Evolutionary conservation across 2,797 vertebrate genomes (phyloP).

Genomic region (Danio tinwini): DNA sequence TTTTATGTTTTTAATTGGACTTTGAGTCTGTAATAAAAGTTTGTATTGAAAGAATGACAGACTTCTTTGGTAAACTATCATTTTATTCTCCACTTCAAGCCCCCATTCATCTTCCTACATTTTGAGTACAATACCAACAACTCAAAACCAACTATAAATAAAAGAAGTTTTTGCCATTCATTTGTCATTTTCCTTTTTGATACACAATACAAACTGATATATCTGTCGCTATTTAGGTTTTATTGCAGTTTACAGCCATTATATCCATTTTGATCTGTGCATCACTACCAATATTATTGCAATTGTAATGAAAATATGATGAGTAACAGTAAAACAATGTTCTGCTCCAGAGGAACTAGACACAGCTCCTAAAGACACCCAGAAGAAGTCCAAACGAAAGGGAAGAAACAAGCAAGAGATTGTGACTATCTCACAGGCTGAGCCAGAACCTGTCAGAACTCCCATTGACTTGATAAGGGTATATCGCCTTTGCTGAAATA

Average conservation of each 20-base stretch:
- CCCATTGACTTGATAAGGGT: slow-evolving; percentile 95
- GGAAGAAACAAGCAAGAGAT: slow-evolving; percentile 91
- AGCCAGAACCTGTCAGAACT: slow-evolving; percentile 87
- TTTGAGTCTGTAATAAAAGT: too few relatives aligned
- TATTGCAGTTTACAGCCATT: too few relatives aligned
- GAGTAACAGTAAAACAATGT: not conserved
- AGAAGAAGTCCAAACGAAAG: slow-evolving; percentile 89
- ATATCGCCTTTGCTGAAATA: slow-evolving; percentile 22
- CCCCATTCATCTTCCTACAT: not conserved
- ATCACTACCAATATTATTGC: not conserved
- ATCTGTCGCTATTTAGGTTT: not conserved
- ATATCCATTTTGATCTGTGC: not conserved
- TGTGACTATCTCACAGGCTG: slow-evolving; percentile 66
- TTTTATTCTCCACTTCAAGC: not conserved
- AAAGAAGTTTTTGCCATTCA: too few relatives aligned
- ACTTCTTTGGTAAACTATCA: too few relatives aligned
- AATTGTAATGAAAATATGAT: not conserved
- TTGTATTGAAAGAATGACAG: too few relatives aligned
- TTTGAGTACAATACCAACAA: not conserved
- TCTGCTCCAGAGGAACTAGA: slow-evolving; percentile 74
- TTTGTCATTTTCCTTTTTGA: too few relatives aligned
- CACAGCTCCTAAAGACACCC: slow-evolving; percentile 76
- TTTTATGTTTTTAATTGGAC: too few relatives aligned
- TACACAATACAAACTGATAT: not conserved
- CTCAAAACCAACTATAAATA: not conserved